Conservation (phyloP, 2,113 vertebrate genomes). For the Platanista minor region DNA sequence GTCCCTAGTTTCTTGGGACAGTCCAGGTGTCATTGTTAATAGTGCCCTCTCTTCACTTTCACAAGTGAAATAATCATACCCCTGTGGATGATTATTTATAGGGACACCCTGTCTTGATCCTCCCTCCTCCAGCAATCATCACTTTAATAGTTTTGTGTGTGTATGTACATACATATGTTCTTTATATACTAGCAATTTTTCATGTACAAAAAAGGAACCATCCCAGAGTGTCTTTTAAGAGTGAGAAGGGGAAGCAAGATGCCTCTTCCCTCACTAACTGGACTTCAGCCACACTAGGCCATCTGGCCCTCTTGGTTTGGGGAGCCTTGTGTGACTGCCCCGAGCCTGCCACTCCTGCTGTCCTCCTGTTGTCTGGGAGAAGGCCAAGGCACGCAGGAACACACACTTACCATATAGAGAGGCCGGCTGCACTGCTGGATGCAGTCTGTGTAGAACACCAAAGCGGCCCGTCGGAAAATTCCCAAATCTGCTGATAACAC, state of each 20-base stretch:
- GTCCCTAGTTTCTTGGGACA: not conserved
- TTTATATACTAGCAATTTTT: not conserved
- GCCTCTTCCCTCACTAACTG: not conserved
- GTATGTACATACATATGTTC: not conserved
- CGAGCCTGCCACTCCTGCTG: not conserved
- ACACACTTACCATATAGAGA: conserved; percentile 83
- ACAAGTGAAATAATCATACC: not conserved
- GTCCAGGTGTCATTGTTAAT: not conserved
- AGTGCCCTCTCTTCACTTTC: not conserved
- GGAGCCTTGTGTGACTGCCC: not conserved
- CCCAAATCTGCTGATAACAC: conserved; percentile 79
- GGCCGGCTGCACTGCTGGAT: conserved; percentile 85
- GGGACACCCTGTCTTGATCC: not conserved
- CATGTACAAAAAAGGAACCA: not conserved
- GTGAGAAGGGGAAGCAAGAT: not conserved
- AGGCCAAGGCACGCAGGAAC: not conserved
- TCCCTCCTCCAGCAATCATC: not conserved
- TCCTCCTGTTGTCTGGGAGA: not conserved
- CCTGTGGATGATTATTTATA: not conserved
- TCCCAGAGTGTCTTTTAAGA: not conserved
- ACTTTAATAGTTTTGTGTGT: not conserved
- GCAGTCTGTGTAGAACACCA: conserved; percentile 84
- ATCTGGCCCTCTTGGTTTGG: not conserved
- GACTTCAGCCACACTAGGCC: not conserved
- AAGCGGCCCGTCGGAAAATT: conserved; percentile 79